Percentiles rank a stretch among this genome's conserved stretches.
phyloP scores from a whole-genome alignment of 2,113 vertebrate genomes.

The Bufo gargarizans region DNA sequence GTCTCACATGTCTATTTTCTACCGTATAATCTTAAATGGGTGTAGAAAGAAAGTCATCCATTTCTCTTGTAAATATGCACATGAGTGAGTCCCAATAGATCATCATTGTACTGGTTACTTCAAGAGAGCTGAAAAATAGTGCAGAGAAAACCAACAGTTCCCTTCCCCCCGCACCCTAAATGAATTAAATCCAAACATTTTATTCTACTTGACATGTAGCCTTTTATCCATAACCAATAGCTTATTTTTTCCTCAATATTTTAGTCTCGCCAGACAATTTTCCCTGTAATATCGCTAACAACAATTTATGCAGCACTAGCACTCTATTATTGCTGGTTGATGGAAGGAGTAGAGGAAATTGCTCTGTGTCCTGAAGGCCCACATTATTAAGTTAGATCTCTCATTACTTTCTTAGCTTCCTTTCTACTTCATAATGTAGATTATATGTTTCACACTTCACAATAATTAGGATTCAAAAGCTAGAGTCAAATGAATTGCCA shows the following conservation, averaged over 20 bases:
- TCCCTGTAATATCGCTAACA: not conserved
- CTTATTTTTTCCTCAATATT: not conserved
- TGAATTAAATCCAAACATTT: not conserved
- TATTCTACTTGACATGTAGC: not conserved
- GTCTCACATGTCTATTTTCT: no score
- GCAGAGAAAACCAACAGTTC: not conserved
- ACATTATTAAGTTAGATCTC: constrained; percentile 36
- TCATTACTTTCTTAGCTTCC: constrained; percentile 25
- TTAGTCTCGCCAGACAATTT: not conserved
- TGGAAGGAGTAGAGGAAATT: constrained; percentile 11
- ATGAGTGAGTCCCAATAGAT: not conserved
- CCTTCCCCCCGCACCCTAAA: not conserved
- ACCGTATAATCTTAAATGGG: no score
- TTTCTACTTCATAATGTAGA: constrained; percentile 15
- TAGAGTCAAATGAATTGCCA: constrained; percentile 46
- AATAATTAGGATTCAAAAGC: constrained; percentile 47
- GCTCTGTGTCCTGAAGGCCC: constrained; percentile 22
- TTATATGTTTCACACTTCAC: constrained; percentile 26
- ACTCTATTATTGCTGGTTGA: constrained; percentile 24
- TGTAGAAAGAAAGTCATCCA: not conserved
- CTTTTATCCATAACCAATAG: not conserved
- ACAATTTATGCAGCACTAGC: not conserved
- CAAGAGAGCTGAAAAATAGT: not conserved
- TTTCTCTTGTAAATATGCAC: not conserved
- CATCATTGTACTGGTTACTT: not conserved